Evolutionary conservation across 2,113 vertebrate species (phyloP), one percentile per base, ranked within the genome.

Genomic region (Conger conger): DNA sequence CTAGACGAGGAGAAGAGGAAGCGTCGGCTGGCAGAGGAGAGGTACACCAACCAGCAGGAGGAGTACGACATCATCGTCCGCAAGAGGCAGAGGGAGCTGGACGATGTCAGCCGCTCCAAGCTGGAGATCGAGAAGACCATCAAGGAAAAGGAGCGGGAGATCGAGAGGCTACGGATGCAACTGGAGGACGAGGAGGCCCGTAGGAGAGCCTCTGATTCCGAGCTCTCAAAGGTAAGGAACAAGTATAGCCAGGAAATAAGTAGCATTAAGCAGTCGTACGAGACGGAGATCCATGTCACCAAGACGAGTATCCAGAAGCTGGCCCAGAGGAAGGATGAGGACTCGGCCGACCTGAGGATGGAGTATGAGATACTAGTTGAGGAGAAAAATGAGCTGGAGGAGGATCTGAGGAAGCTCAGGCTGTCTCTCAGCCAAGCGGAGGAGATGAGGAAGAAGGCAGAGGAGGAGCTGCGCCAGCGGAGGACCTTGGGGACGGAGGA

Each of bases 111-210:
- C 35, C 96, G 97, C 96, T 93, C 94, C 89, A 99, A 97, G 83
- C 93, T 97, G 87, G 97, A 99, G 86, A 95, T 97, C 83, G 98
- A 99, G 92, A 99, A 99, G 92, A 85, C 94, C 85, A 93, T 99
- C 94, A 99, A 98, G 92, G 98, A 99, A 93, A 99, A 98, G 92
- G 98, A 99, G 94, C 97, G 96, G 83, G 98, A 99, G 92, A 95
- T 99, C 91, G 97, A 99, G 88, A 96, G 96, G 88, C 90, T 99
- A 89, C 98, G 96, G 92, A 91, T 93, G 85, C 96, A 97, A 89
- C 94, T 98, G 86, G 96, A 98, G 73, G 97, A 98, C 87, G 98
- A 98, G 90, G 94, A 93, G 45, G 91, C 95, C 88, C 95, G 94
- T 87, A 96, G 96, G 80, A 93, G 96, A 92, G 96, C 96, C 60